Base-by-base conservation (phyloP, 2,113 vertebrate genomes). In the Phrynosoma blainvillii region DNA sequence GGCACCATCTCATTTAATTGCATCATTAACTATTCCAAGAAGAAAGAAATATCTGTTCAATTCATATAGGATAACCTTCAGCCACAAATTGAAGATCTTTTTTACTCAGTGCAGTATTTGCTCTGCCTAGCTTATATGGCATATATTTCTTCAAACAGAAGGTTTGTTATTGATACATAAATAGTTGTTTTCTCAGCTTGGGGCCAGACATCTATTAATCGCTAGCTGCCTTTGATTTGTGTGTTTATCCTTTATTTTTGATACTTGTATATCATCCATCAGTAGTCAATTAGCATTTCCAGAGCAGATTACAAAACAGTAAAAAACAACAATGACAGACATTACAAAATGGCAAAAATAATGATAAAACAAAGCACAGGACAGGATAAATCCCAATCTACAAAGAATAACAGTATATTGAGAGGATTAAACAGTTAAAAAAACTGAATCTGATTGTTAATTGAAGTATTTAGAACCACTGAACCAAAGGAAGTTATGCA, bases 61-160 rank as follows among this genome's bases (percentile, higher is more conserved):
- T 90, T 90, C 79, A 84, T 87, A 87, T 20, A 88, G 6, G 0
- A 1, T 89, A 93, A 93, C 90, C 89, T 86, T 88, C 89, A 93
- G 92, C 92, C 88, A 92, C 89, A 89, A 93, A 87, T 90, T 93
- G 92, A 70, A 2, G 10, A 83, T 90, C 1, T 85, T 74, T 89
- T 93, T 94, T 79, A 0, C 0, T 85, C 87, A 88, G 86, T 70
- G 79, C 83, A 85, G 84, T 76, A 83, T 68, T 59, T 12, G 14
- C 62, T 73, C 59, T 70, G 66, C 2, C 18, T 36, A 62, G 62
- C 30, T 18, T 71, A 10, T 54, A 25, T 73, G 90, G 47, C 32
- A 27, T 18, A 74, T n/a, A 79, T 0, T 0, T 47, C 88, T 84
- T 68, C 74, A 74, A 74, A 52, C 32, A 5, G 80, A 65, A 27